A percentile compares a stretch with the other conserved stretches of the same genome.
These are phyloP conservation scores for Pristionchus arcanus DNA, from an alignment of 2,888 invertebrate species.

Conservation along the genomic window DNA sequence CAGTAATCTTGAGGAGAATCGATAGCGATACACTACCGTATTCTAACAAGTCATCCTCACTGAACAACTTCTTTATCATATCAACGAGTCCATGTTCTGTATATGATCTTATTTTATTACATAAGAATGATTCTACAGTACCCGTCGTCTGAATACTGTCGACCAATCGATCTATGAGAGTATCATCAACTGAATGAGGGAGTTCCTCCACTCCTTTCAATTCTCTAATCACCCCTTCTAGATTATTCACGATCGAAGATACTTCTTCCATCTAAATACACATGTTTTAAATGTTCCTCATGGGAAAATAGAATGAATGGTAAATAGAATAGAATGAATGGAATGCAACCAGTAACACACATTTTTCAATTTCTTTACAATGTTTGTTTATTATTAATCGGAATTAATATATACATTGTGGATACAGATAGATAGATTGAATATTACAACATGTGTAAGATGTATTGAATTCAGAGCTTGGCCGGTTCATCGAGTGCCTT, in stretches of 20 bases:
- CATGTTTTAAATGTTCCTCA: background rate
- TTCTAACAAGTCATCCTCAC: background rate
- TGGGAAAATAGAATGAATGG: constrained; percentile 17
- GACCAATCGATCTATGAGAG: constrained; percentile 65
- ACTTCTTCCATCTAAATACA: constrained; percentile 20
- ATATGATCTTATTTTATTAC: background rate
- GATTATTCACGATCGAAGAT: constrained; percentile 42
- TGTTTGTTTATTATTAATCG: constrained; percentile 27
- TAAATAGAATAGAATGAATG: constrained; percentile 18
- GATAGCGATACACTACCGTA: constrained; percentile 32
- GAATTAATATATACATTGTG: constrained; percentile 33
- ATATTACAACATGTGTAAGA: background rate
- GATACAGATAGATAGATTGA: background rate
- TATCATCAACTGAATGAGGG: constrained; percentile 67
- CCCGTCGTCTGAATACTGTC: constrained; percentile 52
- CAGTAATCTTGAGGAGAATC: constrained; percentile 38
- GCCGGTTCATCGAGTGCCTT: constrained; percentile 66
- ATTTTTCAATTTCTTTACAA: background rate
- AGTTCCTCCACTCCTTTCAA: constrained; percentile 60
- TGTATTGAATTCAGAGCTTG: constrained; percentile 57
- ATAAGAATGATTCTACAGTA: background rate
- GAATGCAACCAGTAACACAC: constrained; percentile 7
- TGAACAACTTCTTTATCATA: background rate
- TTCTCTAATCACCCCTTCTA: constrained; percentile 22
- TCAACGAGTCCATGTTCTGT: constrained; percentile 15